Base-by-base conservation (phyloP, 2,888 invertebrate genomes). In the Limnephilus rhombicus region DNA sequence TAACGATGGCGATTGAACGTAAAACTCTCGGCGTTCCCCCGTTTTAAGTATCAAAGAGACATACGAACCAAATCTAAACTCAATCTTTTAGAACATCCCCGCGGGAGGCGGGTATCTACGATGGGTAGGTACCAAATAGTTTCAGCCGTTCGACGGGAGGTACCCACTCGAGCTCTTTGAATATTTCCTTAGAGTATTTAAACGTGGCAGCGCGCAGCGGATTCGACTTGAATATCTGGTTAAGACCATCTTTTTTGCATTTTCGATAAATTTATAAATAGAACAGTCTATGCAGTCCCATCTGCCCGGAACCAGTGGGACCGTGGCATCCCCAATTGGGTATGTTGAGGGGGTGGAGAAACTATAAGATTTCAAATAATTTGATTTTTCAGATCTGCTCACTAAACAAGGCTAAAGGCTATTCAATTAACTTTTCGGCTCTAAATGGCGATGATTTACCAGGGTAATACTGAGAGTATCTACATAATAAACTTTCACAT, bases 21-120 rank as follows among this genome's bases (percentile, higher is more conserved):
- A 85, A 85, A 85, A 85, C 85, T 85, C 85, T 85, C 49, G 41
- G 37, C 31, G 49, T 87, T 89, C 29, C 80, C 89, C 37, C 80
- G 24, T 80, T 89, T 80, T 89, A 80, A 80, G 37, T 89, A 89
- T 80, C 80, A 80, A 89, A 89, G 80, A 89, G 80, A 89, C 80
- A 18, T 80, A 89, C 37, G 89, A 89, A 89, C 89, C 80, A 37
- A 89, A 89, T 89, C 80, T 89, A 80, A 87, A 87, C 53, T 87
- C 87, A 87, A 87, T 87, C 87, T 87, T 53, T 87, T 87, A 87
- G 53, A 53, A 87, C 87, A 49, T 87, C 87, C 87, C 87, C 12
- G 11, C 68, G 87, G 53, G 41, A 41, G n/a, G n/a, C 85, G 37
- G n/a, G n/a, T 41, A 12, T 85, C n/a, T 24, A 24, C 24, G 37